Percentiles rank a stretch among this genome's conserved stretches.
phyloP scores from a whole-genome alignment of 35 echinoderm and acorn worm genomes.

The Chiridota heheva region DNA sequence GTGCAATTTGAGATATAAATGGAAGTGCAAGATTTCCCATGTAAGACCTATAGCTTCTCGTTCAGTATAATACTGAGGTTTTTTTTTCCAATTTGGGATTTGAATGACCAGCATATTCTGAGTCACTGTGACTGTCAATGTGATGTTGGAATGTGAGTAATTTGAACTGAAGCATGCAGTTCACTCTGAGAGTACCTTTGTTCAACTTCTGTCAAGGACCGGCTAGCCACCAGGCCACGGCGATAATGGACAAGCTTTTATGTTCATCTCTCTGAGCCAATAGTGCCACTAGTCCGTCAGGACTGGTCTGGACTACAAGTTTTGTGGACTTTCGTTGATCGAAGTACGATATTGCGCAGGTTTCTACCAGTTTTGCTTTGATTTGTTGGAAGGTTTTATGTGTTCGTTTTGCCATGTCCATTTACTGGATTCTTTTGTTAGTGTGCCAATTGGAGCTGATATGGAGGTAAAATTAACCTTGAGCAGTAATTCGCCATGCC shows the following conservation, averaged over 20 bases:
- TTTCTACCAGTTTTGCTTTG: conserved; percentile 22
- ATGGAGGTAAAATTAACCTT: conserved; percentile 59
- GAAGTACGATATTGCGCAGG: conserved; percentile 35
- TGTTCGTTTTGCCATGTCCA: conserved; percentile 42
- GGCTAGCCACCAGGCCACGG: too few species aligned
- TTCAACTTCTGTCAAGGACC: too few species aligned
- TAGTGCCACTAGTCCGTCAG: too few species aligned
- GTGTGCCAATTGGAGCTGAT: conserved; percentile 37
- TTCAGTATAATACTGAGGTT: conserved; percentile 69
- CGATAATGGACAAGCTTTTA: conserved; percentile 22
- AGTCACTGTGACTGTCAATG: too few species aligned
- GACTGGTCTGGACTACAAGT: conserved; percentile 38
- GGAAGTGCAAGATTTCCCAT: conserved; percentile 75
- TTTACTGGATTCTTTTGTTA: conserved; percentile 27
- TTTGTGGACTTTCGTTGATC: conserved; percentile 12
- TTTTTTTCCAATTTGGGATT: neutral
- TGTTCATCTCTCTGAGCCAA: conserved; percentile 33
- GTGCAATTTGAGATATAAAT: conserved; percentile 75
- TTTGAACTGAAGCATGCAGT: too few species aligned
- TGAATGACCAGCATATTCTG: conserved; percentile 14
- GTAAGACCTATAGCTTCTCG: conserved; percentile 65
- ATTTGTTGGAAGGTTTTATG: conserved; percentile 3
- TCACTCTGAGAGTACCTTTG: too few species aligned
- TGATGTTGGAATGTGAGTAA: too few species aligned
- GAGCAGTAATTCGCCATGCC: too few species aligned